Evolutionary conservation across 2,888 invertebrate genomes (phyloP), one percentile per base, ranked within the genome.

Genomic region (Heliconius sara): DNA sequence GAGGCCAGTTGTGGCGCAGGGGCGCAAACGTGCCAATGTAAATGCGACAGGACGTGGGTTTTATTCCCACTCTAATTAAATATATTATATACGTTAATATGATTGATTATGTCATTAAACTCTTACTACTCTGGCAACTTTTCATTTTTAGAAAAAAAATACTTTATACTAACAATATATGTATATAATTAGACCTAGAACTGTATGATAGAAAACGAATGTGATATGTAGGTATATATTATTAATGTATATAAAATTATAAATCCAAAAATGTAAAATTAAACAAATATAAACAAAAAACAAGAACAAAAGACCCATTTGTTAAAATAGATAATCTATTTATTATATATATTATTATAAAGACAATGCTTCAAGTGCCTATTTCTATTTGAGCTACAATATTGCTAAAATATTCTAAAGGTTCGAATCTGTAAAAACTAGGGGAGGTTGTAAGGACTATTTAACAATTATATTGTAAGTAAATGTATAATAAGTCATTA

Each of bases 191-290:
- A 65, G 65, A 0, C 25, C 16, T 16, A 65, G 16, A 63, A 27
- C 13, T 27, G 34, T 34, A 4, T 34, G 27, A 65, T 25, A 65
- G 4, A 39, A 39, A 67, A 67, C 2, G 10, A 67, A 34, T 67
- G 67, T 67, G 67, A 67, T 67, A 67, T 39, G 34, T 52, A 52
- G 52, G 52, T 67, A 67, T 39, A n/a, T 67, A 34, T 10, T 67
- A 67, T 39, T 43, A 43, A 27, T 68, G n/a, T 43, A 13, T 67
- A n/a, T 67, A 34, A 67, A 39, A 68, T 34, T 34, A 34, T 9
- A 65, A 65, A 6, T 16, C 2, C 12, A 12, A 27, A 65, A 27
- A 65, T 65, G 13, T 67, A 34, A 9, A 34, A 19, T 34, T 68
- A 1, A 0, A 68, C 13, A 25, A 43, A 68, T 68, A 25, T n/a